Base-by-base conservation (phyloP, 1,140 invertebrate species). In the Phocides pigmalion region DNA sequence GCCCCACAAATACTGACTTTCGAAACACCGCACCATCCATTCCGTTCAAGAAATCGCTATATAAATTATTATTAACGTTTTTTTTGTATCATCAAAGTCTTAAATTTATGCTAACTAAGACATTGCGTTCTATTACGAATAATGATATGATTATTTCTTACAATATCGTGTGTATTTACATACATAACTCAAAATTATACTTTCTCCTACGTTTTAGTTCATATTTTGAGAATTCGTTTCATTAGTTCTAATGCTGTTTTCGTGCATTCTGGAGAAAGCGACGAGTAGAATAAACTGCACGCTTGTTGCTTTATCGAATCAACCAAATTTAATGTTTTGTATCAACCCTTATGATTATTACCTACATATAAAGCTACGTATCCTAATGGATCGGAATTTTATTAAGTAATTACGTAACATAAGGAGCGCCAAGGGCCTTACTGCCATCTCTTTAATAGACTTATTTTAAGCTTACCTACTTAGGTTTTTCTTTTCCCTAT, bases 1-100 rank as follows among this genome's bases (percentile, higher is more conserved):
- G 75, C 82, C 85, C 82, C 83, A 85, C 83, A 84, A 72, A 81
- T 66, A 76, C 78, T 66, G 56, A 73, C 81, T 82, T 76, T 84
- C 82, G 79, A 85, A 84, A 84, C 68, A n/a, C n/a, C n/a, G n/a
- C n/a, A n/a, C n/a, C 74, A 65, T 47, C 56, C 49, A 66, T 66
- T 66, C 54, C 49, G 66, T 73, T 74, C 64, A 68, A 74, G 73
- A 70, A 76, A 79, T 74, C 54, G 61, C 71, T 68, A 74, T 72
- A 81, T 69, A 72, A 75, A 82, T 82, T 76, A 81, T 80, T 73
- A 82, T 59, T 51, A 32, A 51, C 62, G 62, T 62, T 46, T 62
- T 64, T 70, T 62, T 68, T 72, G 72, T 74, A 51, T 66, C 62
- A 56, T 47, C 59, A 56, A 75, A 76, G 79, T 71, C 71, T 76